Evolutionary conservation across 2,113 vertebrate genomes (phyloP).

Genomic region (Capra hircus): DNA sequence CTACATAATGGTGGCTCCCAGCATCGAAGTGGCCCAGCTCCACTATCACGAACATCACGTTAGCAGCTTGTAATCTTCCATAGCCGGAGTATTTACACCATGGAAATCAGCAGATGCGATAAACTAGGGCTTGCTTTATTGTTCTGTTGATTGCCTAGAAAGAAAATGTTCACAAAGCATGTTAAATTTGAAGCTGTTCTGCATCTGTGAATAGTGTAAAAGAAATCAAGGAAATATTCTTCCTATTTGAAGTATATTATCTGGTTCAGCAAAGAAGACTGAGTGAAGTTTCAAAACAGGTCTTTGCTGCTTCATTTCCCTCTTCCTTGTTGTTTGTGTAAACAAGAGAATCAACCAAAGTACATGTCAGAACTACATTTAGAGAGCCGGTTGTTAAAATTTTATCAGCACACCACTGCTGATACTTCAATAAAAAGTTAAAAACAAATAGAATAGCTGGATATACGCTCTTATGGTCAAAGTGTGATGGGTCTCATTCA

Average conservation of each 20-base stretch:
- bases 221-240: background rate
- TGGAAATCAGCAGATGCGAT: background rate
- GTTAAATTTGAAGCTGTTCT: background rate
- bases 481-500: background rate
- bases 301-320: background rate
- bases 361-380: background rate
- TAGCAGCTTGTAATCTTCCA: background rate
- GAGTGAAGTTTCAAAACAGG: background rate
- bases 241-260: background rate
- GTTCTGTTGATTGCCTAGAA: background rate
- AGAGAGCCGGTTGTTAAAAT: background rate
- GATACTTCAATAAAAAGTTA: background rate
- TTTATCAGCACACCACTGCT: background rate
- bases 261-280: background rate
- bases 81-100: background rate
- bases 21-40: rapidly evolving
- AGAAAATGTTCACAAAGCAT: background rate
- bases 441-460: background rate
- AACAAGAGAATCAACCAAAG: background rate
- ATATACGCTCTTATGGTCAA: background rate
- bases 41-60: background rate
- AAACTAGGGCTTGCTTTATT: background rate
- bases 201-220: background rate
- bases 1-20: rapidly evolving
- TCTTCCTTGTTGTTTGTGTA: background rate